phyloP scores from a whole-genome alignment of 2,888 invertebrate species.

The Caprella mutica region DNA sequence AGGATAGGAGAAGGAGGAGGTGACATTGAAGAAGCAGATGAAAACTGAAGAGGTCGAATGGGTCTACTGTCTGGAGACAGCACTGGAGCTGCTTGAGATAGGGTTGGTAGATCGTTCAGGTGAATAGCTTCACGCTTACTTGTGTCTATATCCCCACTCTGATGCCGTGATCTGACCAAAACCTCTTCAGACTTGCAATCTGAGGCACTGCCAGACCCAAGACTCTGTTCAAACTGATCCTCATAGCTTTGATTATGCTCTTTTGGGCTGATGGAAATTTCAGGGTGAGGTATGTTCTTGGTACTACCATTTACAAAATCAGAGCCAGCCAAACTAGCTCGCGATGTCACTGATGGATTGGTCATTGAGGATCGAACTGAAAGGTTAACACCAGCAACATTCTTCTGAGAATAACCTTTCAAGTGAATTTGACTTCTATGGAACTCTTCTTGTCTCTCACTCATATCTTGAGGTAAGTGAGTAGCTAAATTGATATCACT shows the following conservation, averaged over 20 bases:
- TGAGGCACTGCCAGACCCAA: too few species aligned
- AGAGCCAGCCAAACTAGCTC: neutral
- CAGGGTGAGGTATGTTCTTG: too few species aligned
- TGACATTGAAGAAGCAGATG: neutral
- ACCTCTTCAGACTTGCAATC: too few species aligned
- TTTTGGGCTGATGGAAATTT: too few species aligned
- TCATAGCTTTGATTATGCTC: slow-evolving; percentile 1
- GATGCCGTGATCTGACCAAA: too few species aligned
- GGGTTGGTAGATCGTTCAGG: too few species aligned
- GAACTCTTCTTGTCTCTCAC: neutral
- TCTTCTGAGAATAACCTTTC: slow-evolving; percentile 8
- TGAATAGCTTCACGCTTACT: too few species aligned
- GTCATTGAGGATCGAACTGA: neutral
- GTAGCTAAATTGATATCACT: slow-evolving; percentile 3
- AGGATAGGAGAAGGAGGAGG: neutral
- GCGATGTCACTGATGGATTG: slow-evolving; percentile 4
- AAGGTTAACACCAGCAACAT: slow-evolving; percentile 2
- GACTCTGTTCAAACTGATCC: neutral
- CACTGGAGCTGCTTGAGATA: too few species aligned
- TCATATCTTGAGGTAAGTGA: neutral
- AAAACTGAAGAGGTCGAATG: neutral
- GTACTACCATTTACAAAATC: slow-evolving; percentile 3
- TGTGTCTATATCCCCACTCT: too few species aligned
- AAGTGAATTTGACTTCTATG: slow-evolving; percentile 5
- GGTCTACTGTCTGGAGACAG: slow-evolving; percentile 5